Conservation (phyloP, 2,888 invertebrate species). For the Rhagonycha fulva region DNA sequence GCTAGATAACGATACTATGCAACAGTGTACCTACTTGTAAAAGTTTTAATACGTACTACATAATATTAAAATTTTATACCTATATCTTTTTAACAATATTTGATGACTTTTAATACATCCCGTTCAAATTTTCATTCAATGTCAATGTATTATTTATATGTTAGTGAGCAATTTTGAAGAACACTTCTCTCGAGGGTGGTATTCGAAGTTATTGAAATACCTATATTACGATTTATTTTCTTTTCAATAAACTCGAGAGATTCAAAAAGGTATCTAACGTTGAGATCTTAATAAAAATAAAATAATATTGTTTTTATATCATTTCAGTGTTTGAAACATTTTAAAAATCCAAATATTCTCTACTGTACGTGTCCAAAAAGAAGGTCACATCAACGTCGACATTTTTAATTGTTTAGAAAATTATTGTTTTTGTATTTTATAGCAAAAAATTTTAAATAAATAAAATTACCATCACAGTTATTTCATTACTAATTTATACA, state of each 20-base stretch:
- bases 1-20: not conserved
- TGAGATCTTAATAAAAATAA: not conserved
- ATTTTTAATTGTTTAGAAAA: not conserved
- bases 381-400: not conserved
- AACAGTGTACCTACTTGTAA: not conserved
- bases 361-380: not conserved
- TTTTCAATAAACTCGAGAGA: conserved; percentile 45
- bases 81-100: not conserved
- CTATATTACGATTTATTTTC: conserved; percentile 48
- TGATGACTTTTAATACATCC: not conserved
- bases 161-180: conserved; percentile 33
- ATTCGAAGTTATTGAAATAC: conserved; percentile 45
- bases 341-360: not conserved
- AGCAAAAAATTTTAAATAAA: not conserved
- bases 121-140: conserved; percentile 6
- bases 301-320: not conserved
- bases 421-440: not conserved
- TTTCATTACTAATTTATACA: not conserved
- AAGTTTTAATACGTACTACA: not conserved
- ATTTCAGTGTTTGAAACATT: not conserved
- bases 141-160: conserved; percentile 13
- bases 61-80: not conserved
- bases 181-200: conserved; percentile 33
- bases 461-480: not conserved
- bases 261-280: conserved; percentile 30